Evolutionary conservation across 2,113 vertebrate genomes (phyloP).

Genomic region (Oreochromis niloticus): DNA sequence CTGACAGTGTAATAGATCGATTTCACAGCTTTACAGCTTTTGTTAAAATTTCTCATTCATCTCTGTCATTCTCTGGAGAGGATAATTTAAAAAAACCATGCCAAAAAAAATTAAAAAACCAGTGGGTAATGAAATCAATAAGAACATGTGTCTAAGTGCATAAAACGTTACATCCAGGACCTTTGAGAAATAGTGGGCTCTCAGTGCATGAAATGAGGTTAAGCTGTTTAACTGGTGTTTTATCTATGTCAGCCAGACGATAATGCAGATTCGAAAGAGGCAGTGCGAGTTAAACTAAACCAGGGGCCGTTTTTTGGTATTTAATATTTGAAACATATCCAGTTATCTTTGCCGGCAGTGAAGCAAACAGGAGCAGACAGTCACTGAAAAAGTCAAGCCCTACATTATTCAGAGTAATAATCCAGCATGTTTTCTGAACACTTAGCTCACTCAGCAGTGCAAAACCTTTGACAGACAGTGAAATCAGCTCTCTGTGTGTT

Average conservation of each 20-base stretch:
- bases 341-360: conserved; percentile 41
- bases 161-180: neutral
- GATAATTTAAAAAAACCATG: neutral
- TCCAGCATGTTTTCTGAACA: conserved; percentile 15
- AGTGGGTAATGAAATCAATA: neutral
- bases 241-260: neutral
- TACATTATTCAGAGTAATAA: conserved; percentile 50
- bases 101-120: neutral
- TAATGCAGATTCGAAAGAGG: neutral
- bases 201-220: neutral
- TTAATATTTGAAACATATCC: conserved; percentile 60
- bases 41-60: neutral
- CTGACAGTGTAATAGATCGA: neutral
- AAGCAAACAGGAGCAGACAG: conserved; percentile 33
- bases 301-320: neutral
- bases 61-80: neutral
- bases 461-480: neutral
- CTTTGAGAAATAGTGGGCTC: neutral
- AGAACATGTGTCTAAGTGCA: neutral
- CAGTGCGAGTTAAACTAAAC: neutral
- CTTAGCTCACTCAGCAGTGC: neutral
- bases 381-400: conserved; percentile 5
- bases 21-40: neutral
- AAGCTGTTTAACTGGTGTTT: neutral
- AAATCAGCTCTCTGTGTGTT: neutral